These are phyloP conservation scores for Tenthredo mesomela DNA, from an alignment of 2,888 invertebrate genomes.

Conservation along the genomic window DNA sequence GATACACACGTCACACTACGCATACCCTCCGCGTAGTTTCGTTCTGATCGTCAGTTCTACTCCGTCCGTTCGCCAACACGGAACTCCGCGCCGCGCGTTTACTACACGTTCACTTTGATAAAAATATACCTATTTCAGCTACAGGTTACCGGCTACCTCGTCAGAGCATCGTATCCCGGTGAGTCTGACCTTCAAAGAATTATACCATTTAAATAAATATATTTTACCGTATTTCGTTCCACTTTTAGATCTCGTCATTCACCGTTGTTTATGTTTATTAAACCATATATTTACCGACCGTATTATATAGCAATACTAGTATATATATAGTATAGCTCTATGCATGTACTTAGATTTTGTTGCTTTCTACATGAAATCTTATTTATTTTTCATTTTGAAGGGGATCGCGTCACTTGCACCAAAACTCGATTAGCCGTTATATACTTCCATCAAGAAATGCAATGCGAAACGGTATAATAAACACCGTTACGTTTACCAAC, in stretches of 20 bases:
- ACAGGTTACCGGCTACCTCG: slow-evolving; percentile 1
- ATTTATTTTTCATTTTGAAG: neutral
- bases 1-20: slow-evolving; percentile 15
- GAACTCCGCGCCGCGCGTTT: neutral
- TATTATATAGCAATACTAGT: too few relatives aligned
- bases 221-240: slow-evolving; percentile 24
- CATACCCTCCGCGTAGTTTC: slow-evolving; percentile 9
- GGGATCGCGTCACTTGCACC: neutral
- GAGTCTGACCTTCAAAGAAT: neutral
- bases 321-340: neutral
- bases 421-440: neutral
- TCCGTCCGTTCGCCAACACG: slow-evolving; percentile 36
- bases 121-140: slow-evolving; percentile 28
- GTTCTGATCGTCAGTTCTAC: slow-evolving; percentile 21
- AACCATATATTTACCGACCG: neutral
- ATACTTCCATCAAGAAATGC: neutral
- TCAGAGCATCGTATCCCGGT: neutral
- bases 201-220: neutral
- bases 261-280: slow-evolving; percentile 26
- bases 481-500: neutral
- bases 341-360: neutral
- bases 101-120: neutral
- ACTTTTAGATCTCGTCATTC: neutral
- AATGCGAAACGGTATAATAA: neutral
- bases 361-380: too few relatives aligned